Percentiles rank a stretch among this genome's conserved stretches.
Conservation (phyloP, 1,140 invertebrate species). For the Camponotus pennsylvanicus region DNA sequence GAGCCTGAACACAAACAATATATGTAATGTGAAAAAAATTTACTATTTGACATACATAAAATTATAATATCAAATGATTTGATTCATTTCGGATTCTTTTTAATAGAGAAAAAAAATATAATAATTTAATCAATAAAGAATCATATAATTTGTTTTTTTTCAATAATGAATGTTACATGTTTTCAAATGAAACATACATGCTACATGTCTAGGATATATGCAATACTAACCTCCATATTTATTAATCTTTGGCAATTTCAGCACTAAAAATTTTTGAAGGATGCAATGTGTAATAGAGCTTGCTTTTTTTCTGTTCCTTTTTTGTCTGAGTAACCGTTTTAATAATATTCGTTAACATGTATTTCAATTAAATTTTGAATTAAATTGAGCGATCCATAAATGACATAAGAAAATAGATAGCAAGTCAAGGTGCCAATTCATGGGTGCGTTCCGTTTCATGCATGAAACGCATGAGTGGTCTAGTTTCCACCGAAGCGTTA, state of each 20-base stretch:
- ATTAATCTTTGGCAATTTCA: slow-evolving; percentile 86
- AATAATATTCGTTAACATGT: slow-evolving; percentile 62
- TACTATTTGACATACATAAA: no score
- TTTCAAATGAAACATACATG: no score
- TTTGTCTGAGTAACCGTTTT: slow-evolving; percentile 62
- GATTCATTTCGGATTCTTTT: no score
- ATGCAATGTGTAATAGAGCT: slow-evolving; percentile 90
- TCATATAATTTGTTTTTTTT: neutral
- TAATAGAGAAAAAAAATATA: neutral
- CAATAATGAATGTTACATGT: slow-evolving; percentile 19
- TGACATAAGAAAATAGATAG: no score
- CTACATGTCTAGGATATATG: neutral
- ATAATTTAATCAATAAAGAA: neutral
- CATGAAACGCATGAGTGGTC: no score
- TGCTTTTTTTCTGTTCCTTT: slow-evolving; percentile 88
- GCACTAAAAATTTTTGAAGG: slow-evolving; percentile 91
- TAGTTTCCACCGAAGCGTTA: no score
- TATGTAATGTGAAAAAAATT: no score
- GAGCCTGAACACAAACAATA: no score
- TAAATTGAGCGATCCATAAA: no score
- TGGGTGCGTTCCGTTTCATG: no score
- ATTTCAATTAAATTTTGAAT: slow-evolving; percentile 14
- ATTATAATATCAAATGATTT: no score
- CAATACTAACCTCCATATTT: slow-evolving; percentile 85
- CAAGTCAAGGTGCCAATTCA: no score